phyloP scores from a whole-genome alignment of 2,797 vertebrate genomes.

The Helicolenus hilgendorfi region DNA sequence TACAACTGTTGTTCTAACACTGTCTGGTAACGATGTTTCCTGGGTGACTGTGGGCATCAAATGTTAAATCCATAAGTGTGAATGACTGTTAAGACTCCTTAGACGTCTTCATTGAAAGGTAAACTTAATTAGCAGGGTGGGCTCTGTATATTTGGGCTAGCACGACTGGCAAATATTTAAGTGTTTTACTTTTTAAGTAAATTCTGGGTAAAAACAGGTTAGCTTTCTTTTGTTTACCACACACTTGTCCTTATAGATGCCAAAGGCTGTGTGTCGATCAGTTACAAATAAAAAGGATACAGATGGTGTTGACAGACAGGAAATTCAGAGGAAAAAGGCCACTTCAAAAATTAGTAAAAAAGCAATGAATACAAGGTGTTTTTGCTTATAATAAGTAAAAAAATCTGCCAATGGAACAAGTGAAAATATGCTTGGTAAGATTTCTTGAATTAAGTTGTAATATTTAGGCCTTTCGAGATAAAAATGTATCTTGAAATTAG shows the following conservation, averaged over 20 bases:
- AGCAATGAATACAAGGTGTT: no score
- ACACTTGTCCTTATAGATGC: not conserved
- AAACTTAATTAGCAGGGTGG: not conserved
- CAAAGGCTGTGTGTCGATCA: not conserved
- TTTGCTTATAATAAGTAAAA: no score
- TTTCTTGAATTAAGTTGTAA: no score
- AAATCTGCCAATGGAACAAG: no score
- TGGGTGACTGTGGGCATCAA: slow-evolving; percentile 88
- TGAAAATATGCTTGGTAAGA: no score
- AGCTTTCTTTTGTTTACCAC: slow-evolving; percentile 32
- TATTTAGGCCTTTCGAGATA: no score
- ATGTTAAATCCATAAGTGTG: not conserved
- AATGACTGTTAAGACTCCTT: slow-evolving; percentile 1
- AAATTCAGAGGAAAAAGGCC: not conserved
- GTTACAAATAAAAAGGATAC: not conserved
- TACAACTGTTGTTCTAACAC: slow-evolving; percentile 97
- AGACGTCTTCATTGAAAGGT: not conserved
- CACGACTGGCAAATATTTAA: not conserved
- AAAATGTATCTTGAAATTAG: no score
- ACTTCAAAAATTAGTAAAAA: no score
- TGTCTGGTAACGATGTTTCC: slow-evolving; percentile 99
- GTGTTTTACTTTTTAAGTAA: not conserved
- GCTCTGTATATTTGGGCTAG: not conserved
- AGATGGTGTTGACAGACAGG: slow-evolving; percentile 13
- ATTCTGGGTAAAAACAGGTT: slow-evolving; percentile 1